Evolutionary conservation across 2,113 vertebrate species (phyloP), one percentile per base, ranked within the genome.

Genomic region (Lipophrys pholis): DNA sequence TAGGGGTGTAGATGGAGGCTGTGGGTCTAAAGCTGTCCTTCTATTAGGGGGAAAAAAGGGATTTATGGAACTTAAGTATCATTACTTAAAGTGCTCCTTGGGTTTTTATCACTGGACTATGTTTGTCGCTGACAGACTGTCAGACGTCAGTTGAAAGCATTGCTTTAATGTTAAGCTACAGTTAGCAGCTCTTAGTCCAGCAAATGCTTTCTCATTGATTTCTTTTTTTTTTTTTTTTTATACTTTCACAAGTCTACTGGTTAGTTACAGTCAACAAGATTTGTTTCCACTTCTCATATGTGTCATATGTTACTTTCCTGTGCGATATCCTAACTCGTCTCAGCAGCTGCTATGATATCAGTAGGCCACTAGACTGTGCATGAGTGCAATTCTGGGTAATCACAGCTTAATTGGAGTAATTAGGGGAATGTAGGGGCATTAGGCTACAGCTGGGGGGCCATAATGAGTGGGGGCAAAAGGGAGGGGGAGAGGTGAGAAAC

Each of bases 331-430:
- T 56, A 82, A 89, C 67, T 88, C 65, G 60, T 82, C 55, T 80
- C 60, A 86, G 76, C 84, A 86, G 88, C 87, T 87, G 86, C 88
- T 87, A 43, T 90, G 76, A 76, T 87, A 81, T 80, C 54, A 73
- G 76, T 41, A 80, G 78, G 69, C 89, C 83, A 68, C 85, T 88
- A 88, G 83, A 89, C 85, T 91, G 87, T 85, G 83, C 83, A 74
- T 89, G 87, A 87, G 85, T 89, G 90, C 84, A 81, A 88, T 91
- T 90, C 90, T 92, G 88, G 89, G 89, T 93, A 92, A 93, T 94
- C 90, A 85, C 83, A 61, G 92, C 91, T 92, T 93, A 93, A 94
- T 94, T 92, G 86, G 82, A 88, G 90, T 93, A 93, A 94, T 92
- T 93, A 92, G 91, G 78, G 73, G 81, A 90, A 90, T 90, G 87